Conservation (phyloP, 2,797 vertebrate species). For the Thripadectes ignobilis region DNA sequence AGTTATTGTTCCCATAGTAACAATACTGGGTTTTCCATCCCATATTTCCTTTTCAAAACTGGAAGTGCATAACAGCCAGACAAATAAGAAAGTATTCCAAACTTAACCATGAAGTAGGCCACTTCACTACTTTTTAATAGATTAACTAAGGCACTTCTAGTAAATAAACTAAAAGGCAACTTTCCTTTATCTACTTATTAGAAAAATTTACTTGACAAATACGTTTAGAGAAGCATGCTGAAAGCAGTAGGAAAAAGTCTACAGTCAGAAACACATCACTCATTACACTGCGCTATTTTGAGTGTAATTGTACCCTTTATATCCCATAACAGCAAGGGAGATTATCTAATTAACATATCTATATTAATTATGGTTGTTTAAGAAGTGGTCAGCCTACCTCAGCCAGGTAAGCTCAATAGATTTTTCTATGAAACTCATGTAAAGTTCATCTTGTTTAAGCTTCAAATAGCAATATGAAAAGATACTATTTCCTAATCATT, state of each 20-base stretch:
- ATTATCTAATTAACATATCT: neutral
- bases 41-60: constrained; percentile 41
- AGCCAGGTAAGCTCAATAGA: neutral
- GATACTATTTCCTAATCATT: neutral
- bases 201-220: neutral
- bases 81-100: neutral
- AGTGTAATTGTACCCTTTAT: neutral
- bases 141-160: neutral
- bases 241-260: neutral
- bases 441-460: neutral
- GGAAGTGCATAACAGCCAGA: neutral
- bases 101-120: neutral
- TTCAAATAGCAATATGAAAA: neutral
- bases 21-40: constrained; percentile 4
- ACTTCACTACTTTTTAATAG: neutral
- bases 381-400: neutral
- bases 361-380: neutral
- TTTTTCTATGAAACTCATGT: neutral
- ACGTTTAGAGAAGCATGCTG: neutral
- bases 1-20: constrained; percentile 57
- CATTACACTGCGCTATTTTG: neutral
- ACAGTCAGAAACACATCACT: neutral
- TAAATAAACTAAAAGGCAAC: neutral
- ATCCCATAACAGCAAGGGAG: neutral
- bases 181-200: neutral